Evolutionary conservation across 1,140 invertebrate species (phyloP), one percentile per base, ranked within the genome.

Genomic region (Drosophila cardini): DNA sequence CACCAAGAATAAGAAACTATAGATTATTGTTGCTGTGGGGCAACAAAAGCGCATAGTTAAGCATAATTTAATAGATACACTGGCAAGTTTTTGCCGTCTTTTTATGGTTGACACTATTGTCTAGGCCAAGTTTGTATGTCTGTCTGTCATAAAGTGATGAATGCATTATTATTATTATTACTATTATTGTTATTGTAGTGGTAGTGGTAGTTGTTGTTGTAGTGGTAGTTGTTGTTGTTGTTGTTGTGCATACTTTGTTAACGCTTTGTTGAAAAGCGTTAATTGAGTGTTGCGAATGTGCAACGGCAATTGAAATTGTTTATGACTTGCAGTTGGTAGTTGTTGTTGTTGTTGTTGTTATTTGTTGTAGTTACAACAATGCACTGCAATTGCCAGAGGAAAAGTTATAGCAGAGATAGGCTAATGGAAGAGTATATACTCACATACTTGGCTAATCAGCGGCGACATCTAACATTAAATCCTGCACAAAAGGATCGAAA

Each of bases 271-370:
- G 84, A 89, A 89, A 89, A 89, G 84, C 84, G 84, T 89, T 89
- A 89, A 89, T 89, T 89, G 84, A 89, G 84, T 89, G 84, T 89
- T 89, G 84, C 84, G 84, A 89, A 89, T 89, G 84, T 84, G 80
- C 84, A 89, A 77, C 84, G 76, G 84, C 84, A 87, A 89, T 87
- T 89, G 84, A 83, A 89, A 89, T 89, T 89, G 85, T 89, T 89
- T 89, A 89, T 89, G 84, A 89, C 84, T 89, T 89, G 85, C 85
- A 90, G 77, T 84, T 89, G 83, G 42, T 18, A 18, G 15, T 45
- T 15, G 42, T 45, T 61, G 56, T 43, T 64, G 69, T 36, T 42
- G 21, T 40, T 7, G 53, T 42, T 72, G 26, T 10, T 21, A 42
- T 48, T 48, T 56, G 78, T 48, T 68, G 57, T 16, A 8, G 46